Evolutionary conservation across 1,140 invertebrate genomes (phyloP), one percentile per base, ranked within the genome.

Genomic region (Globodera ellingtonae): DNA sequence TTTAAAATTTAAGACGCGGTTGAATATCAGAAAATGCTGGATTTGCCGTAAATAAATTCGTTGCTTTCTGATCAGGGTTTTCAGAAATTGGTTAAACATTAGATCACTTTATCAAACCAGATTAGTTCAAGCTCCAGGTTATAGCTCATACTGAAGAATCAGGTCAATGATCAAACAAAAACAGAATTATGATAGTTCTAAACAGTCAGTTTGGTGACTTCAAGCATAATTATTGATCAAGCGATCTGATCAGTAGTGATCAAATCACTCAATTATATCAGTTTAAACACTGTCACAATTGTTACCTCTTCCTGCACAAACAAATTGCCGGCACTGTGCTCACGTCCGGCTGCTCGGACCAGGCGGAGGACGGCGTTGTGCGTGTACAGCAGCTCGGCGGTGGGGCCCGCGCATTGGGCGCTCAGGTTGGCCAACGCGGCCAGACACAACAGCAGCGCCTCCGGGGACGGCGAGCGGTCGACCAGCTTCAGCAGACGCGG

Each of bases 391-490:
- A 81, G 35, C 10, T 81, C 79, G 18, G 69, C 44, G 21, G 80
- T 82, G 18, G 52, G 35, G 35, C 7, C 72, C 10, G 21, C 21
- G 15, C 66, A 44, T 18, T 82, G 79, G 4, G 82, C 59, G 50
- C 79, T 84, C 18, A 81, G 69, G 78, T 81, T 81, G 50, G 79
- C 80, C 24, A 81, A 7, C 10, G 79, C 79, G 6, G 79, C 79
- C 15, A 78, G 52, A 46, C 78, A 79, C 18, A 79, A 50, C 13
- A 79, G 79, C n/a, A 79, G 21, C 69, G 78, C 75, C 52, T 79
- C 78, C 62, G 78, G 65, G n/a, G 72, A 46, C 35, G 24, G 9
- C 24, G 35, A 9, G 72, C 44, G 47, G 47, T 74, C 72, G 48
- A 74, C 35, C n/a, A 74, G 72, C 21, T 74, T 35, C 72, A 74